phyloP scores from a whole-genome alignment of 2,113 vertebrate species.

The Grantiella picta region DNA sequence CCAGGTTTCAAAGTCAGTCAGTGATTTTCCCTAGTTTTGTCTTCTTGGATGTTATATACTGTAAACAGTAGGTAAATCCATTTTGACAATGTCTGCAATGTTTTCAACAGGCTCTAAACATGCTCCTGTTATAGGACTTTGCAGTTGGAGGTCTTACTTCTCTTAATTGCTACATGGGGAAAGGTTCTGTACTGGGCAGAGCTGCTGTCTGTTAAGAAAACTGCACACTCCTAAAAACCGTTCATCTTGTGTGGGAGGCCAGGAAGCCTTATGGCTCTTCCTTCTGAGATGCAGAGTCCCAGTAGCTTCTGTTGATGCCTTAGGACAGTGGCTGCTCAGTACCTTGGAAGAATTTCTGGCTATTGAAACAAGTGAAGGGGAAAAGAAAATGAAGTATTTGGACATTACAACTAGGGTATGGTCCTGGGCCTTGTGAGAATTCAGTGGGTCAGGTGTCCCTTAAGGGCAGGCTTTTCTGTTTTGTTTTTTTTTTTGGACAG shows the following conservation, averaged over 20 bases:
- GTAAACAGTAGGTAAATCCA: background rate
- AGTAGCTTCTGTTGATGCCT: background rate
- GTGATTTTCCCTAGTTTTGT: background rate
- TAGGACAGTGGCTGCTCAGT: background rate
- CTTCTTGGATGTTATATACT: background rate
- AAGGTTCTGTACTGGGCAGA: background rate
- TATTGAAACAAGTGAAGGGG: constrained; percentile 6
- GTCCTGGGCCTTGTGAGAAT: background rate
- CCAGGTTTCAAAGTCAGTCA: background rate
- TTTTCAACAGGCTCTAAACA: background rate
- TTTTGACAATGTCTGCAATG: background rate
- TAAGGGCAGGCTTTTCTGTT: background rate
- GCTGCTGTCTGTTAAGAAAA: background rate
- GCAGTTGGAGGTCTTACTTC: background rate
- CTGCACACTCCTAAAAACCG: background rate
- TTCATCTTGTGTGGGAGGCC: background rate
- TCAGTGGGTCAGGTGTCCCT: background rate
- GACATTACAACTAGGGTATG: background rate
- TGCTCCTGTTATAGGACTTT: background rate
- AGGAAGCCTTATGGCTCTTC: background rate
- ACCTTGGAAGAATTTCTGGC: constrained; percentile 15
- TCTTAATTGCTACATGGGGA: background rate
- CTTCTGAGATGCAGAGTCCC: background rate
- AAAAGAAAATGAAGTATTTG: background rate
- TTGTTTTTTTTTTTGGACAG: background rate